Percentiles rank a stretch among this genome's conserved stretches.
These are phyloP conservation scores for Drosophila kurseongensis DNA, from an alignment of 1,140 invertebrate species.

Conservation along the genomic window DNA sequence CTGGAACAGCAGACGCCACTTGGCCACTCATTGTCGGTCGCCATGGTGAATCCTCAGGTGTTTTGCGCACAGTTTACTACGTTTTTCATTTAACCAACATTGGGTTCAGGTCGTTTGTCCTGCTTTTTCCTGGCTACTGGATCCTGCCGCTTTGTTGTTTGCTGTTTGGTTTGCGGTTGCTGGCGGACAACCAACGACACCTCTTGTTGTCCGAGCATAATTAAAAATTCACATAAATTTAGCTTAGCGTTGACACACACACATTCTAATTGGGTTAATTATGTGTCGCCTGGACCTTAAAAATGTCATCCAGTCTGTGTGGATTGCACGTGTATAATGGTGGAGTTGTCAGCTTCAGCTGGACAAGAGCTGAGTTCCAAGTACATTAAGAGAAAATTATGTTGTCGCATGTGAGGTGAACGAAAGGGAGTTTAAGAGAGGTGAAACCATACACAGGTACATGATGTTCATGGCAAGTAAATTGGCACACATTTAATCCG, in stretches of 20 bases:
- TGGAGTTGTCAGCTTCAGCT: conserved; percentile 50
- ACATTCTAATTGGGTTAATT: conserved; percentile 84
- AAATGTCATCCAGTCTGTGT: conserved; percentile 63
- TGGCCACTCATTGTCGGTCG: conserved; percentile 80
- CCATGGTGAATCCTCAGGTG: conserved; percentile 83
- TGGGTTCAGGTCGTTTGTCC: conserved; percentile 65
- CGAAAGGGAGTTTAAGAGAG: conserved; percentile 2
- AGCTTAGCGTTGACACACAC: conserved; percentile 78
- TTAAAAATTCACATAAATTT: conserved; percentile 84
- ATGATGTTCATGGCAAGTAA: conserved; percentile 5
- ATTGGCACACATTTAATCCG: not conserved
- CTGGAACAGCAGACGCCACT: conserved; percentile 58
- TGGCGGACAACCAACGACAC: conserved; percentile 50
- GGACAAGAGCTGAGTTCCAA: conserved; percentile 37
- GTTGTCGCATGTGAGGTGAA: conserved; percentile 50
- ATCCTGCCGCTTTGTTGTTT: conserved; percentile 6
- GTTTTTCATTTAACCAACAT: conserved; percentile 80
- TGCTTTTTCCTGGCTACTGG: conserved; percentile 45
- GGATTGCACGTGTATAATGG: conserved; percentile 6
- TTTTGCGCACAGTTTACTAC: conserved; percentile 83
- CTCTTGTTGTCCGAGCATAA: conserved; percentile 65
- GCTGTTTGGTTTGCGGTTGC: conserved; percentile 66
- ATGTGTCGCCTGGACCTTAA: conserved; percentile 82
- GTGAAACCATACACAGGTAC: not conserved
- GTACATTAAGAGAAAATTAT: conserved; percentile 80